Evolutionary conservation across 2,888 invertebrate genomes (phyloP).

Genomic region (Hydraecia micacea): DNA sequence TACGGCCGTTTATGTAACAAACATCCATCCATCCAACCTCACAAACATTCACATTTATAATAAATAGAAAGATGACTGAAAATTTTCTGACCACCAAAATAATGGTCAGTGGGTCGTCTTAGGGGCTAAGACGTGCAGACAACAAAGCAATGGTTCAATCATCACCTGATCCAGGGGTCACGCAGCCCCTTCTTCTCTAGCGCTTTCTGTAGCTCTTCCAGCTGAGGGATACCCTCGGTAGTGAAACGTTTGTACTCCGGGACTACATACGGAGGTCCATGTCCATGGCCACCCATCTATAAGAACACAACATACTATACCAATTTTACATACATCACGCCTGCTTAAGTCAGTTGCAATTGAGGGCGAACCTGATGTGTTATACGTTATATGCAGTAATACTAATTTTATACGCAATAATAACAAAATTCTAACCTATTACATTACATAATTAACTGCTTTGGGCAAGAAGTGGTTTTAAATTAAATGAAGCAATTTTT

Average conservation of each 20-base stretch:
- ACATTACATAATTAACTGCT: slow-evolving; percentile 71
- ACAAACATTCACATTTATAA: too few relatives aligned
- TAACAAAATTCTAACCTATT: slow-evolving; percentile 71
- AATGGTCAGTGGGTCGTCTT: too few relatives aligned
- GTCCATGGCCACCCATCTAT: slow-evolving; percentile 78
- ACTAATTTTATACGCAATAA: slow-evolving; percentile 4
- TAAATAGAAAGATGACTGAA: neutral
- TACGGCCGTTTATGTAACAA: too few relatives aligned
- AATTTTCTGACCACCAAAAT: neutral
- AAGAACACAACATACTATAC: slow-evolving; percentile 25
- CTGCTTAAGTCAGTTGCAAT: neutral
- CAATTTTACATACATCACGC: neutral
- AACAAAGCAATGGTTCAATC: neutral
- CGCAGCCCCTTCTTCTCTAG: slow-evolving; percentile 93
- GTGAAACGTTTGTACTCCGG: slow-evolving; percentile 94
- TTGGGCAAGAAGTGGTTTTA: neutral
- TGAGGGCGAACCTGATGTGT: neutral
- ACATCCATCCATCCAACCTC: too few relatives aligned
- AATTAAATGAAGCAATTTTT: neutral
- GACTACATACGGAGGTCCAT: slow-evolving; percentile 91
- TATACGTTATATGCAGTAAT: neutral
- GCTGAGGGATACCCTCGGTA: slow-evolving; percentile 92
- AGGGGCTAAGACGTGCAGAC: too few relatives aligned
- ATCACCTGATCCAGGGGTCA: slow-evolving; percentile 97
- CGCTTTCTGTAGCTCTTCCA: slow-evolving; percentile 91